A percentile compares a stretch with the other conserved stretches of the same genome.
These are phyloP conservation scores for Rhagonycha fulva DNA, from an alignment of 2,888 invertebrate genomes.

Conservation along the genomic window DNA sequence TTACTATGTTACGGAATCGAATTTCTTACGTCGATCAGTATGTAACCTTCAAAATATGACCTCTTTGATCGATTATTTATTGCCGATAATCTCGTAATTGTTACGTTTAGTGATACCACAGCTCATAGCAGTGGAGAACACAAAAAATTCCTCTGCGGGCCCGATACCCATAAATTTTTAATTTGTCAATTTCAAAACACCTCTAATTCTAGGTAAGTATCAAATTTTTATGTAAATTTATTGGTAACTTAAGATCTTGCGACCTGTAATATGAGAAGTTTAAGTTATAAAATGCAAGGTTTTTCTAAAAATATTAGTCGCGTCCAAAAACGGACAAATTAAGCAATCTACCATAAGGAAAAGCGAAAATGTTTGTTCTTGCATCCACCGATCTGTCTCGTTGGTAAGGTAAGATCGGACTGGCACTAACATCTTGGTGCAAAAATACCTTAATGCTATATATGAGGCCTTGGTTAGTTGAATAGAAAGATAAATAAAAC, in stretches of 20 bases:
- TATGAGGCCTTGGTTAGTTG: too few species aligned
- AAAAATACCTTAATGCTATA: too few species aligned
- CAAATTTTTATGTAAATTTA: background rate
- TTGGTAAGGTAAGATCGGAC: too few species aligned
- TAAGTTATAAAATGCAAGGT: background rate
- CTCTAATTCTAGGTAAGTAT: background rate
- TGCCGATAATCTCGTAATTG: background rate
- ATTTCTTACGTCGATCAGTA: conserved; percentile 13
- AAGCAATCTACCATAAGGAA: too few species aligned
- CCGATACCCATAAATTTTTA: background rate
- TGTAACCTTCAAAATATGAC: conserved; percentile 4
- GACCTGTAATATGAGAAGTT: background rate
- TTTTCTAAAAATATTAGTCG: background rate
- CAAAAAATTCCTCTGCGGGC: background rate
- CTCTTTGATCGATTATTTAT: background rate
- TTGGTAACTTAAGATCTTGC: background rate
- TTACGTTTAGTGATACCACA: background rate
- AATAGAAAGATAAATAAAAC: too few species aligned
- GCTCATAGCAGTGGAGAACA: background rate
- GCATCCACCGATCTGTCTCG: too few species aligned
- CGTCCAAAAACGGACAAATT: background rate
- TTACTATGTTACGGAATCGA: conserved; percentile 13
- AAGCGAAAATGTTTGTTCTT: too few species aligned
- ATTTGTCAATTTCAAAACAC: background rate
- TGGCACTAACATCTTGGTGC: too few species aligned